Evolutionary conservation across 2,113 vertebrate genomes (phyloP).

Genomic region (Brienomyrus longianalis): DNA sequence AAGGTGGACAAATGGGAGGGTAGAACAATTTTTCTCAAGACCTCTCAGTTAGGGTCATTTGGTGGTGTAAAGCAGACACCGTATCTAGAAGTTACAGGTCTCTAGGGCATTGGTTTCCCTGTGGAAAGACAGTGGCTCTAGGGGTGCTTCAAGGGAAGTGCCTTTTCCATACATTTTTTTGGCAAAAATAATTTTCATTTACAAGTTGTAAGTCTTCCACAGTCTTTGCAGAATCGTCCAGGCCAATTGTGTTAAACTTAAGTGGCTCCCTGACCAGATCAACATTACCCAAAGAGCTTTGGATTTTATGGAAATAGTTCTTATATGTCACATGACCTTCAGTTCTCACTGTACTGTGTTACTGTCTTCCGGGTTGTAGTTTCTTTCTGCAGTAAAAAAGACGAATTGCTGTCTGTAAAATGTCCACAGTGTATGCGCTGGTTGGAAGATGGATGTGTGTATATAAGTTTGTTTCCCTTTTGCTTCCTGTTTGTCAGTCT

Average conservation of each 20-base stretch:
- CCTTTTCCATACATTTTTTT: background rate
- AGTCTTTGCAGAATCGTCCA: background rate
- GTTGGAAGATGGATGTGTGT: background rate
- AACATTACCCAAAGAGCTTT: background rate
- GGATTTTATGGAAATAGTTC: background rate
- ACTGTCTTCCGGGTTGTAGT: background rate
- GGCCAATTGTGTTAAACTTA: background rate
- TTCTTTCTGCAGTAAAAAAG: background rate
- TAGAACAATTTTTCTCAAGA: background rate
- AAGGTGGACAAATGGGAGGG: background rate
- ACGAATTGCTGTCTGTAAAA: background rate
- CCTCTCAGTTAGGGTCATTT: background rate
- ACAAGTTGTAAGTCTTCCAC: background rate
- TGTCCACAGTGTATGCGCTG: background rate
- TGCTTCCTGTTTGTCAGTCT: constrained; percentile 29
- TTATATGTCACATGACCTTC: background rate
- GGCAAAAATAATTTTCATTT: background rate
- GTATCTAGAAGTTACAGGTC: background rate
- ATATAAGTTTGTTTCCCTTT: background rate
- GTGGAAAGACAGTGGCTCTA: background rate
- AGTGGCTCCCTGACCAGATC: background rate
- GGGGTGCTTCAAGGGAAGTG: background rate
- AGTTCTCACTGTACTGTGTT: background rate
- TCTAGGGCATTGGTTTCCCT: background rate
- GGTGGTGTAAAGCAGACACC: background rate